Evolutionary conservation across 2,113 vertebrate species (phyloP).

Genomic region (Capra hircus): DNA sequence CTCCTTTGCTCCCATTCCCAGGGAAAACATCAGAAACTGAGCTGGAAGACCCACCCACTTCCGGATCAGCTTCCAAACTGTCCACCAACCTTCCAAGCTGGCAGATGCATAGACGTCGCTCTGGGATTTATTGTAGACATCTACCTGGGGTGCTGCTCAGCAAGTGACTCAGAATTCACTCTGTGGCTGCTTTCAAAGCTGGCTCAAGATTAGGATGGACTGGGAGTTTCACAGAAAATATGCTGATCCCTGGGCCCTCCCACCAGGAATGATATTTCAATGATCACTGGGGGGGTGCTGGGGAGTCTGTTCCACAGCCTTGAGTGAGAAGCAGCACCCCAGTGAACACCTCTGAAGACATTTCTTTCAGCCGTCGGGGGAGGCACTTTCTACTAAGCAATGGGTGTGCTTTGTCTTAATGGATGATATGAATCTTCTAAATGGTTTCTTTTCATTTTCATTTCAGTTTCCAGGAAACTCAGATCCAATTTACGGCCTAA

Average conservation of each 20-base stretch:
- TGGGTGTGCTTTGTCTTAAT: background rate
- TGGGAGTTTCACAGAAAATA: background rate
- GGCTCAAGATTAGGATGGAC: background rate
- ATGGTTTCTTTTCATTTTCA: background rate
- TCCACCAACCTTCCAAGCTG: rapidly evolving
- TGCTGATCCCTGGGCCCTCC: background rate
- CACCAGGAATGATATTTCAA: background rate
- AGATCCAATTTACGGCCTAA: background rate
- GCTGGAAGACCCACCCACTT: background rate
- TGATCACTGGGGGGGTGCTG: background rate
- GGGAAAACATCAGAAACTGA: background rate
- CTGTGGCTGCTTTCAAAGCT: background rate
- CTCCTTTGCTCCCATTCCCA: background rate
- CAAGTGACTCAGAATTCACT: background rate
- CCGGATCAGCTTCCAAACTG: background rate
- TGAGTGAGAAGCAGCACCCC: background rate
- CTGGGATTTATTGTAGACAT: background rate
- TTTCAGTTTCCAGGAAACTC: background rate
- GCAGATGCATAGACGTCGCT: rapidly evolving
- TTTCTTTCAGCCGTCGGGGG: background rate
- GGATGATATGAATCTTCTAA: background rate
- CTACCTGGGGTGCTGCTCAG: rapidly evolving
- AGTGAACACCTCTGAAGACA: background rate
- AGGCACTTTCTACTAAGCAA: background rate
- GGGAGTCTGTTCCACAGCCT: background rate